Base-by-base conservation (phyloP, 2,797 vertebrate species). In the Sparus aurata region DNA sequence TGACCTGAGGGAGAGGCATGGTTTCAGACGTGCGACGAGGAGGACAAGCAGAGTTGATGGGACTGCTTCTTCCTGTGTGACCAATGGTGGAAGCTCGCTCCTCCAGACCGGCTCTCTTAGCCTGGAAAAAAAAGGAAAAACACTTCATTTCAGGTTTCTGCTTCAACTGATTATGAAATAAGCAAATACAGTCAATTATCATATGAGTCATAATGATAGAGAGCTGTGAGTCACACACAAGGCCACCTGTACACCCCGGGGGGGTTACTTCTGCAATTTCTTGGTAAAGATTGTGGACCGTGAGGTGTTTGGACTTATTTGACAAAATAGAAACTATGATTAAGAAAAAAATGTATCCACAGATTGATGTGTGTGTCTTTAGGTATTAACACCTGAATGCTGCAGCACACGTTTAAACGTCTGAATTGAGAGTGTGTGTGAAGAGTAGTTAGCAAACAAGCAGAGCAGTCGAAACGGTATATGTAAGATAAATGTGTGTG, bases 41-140 rank as follows among this genome's bases (percentile, higher is more conserved):
- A 15, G 82, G 53, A 2, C 65, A 46, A 11, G 52, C 50, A 0
- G 75, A n/a, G 34, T 20, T 74, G 20, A 87, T 0, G 1, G 93
- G 92, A 77, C 90, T 93, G 90, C 55, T 92, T 73, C 85, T 88
- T 20, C 90, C 93, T 0, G 87, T 58, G 72, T 90, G 75, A 8
- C 90, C 90, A 13, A 94, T 84, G 49, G 90, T 93, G 82, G 93
- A 87, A 41, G 92, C 78, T 25, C 91, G 92, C 49, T 90, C 93
- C 66, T 95, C 94, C 75, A 93, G 57, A 65, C 87, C 92, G 0
- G 11, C 18, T 52, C 77, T 87, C 73, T 90, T 94, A 5, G 38
- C 70, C 95, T 95, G 74, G 20, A 53, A 38, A 11, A 54, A 54
- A 11, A 59, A 16, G 5, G 10, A 63, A 2, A 41, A 49, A 68